Conservation (phyloP, 2,113 vertebrate species). For the Vulpes lagopus region DNA sequence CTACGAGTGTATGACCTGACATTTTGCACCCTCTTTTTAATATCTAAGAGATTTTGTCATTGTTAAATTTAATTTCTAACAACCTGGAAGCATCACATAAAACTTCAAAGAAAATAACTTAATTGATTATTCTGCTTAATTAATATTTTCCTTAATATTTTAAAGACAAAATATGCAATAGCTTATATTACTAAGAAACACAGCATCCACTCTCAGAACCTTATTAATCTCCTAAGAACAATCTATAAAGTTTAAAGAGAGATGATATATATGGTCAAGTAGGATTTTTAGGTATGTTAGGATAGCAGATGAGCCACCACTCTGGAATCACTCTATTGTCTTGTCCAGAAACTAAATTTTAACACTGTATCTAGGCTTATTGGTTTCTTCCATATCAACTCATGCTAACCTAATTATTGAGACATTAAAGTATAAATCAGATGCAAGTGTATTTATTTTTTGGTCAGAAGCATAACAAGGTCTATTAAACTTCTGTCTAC, state of each 20-base stretch:
- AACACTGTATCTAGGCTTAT: neutral
- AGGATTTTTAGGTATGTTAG: neutral
- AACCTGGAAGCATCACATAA: conserved; percentile 17
- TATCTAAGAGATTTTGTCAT: neutral
- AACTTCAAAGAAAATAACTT: conserved; percentile 48
- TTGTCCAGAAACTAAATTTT: conserved; percentile 1
- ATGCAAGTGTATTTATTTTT: neutral
- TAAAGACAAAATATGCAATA: neutral
- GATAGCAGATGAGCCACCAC: neutral
- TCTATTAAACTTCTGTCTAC: neutral
- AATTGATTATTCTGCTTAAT: conserved; percentile 24
- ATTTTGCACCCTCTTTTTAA: neutral
- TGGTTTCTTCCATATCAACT: neutral
- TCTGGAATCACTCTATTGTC: neutral
- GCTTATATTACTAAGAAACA: neutral
- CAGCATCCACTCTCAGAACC: neutral
- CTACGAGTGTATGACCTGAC: neutral
- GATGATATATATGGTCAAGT: neutral
- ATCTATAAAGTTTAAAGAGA: conserved; percentile 22
- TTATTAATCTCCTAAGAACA: neutral
- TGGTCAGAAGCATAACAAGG: neutral
- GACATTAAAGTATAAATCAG: neutral
- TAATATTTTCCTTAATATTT: conserved; percentile 22
- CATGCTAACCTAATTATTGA: neutral
- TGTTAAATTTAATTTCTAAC: conserved; percentile 52